Evolutionary conservation across 2,113 vertebrate genomes (phyloP), one percentile per base, ranked within the genome.

Genomic region (Lonchura striata): DNA sequence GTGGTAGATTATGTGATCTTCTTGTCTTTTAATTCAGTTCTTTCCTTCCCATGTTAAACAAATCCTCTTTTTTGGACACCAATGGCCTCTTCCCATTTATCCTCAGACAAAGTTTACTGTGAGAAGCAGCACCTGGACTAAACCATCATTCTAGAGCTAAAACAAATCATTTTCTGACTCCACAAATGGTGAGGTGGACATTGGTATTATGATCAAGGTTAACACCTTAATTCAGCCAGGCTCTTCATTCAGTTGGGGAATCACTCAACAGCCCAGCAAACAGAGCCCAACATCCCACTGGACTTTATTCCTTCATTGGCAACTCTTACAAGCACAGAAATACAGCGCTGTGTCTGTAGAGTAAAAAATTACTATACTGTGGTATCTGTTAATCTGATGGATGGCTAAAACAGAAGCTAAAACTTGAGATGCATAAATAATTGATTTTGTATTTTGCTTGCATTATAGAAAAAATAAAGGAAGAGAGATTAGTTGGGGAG

Each of bases 171-270:
- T 83, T 90, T 24, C 54, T 95, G 75, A 21, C 85, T 86, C 75
- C 76, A 44, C 42, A 59, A 57, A 80, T 2, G 3, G 46, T 10
- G 7, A 72, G 31, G 15, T 20, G 61, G 61, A 72, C 41, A 15
- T 1, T 35, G 49, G 42, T 41, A 69, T 53, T 30, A 41, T 41
- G 66, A 91, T 66, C 54, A 88, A 90, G 92, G 87, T 78, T 93
- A 95, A 95, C 87, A 86, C 82, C 79, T 93, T 95, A 90, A 74
- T 90, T 91, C 82, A 87, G 21, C 78, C 82, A 92, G 65, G 60
- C 42, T 81, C 64, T 69, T 47, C 52, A 27, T 69, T 74, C 69
- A 59, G 49, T 5, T 30, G 33, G 59, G 35, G 63, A 88, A 93
- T 93, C 93, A 81, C 82, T 93, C 93, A 91, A 41, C 90, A 74